Percentiles rank a stretch among this genome's conserved stretches.
phyloP scores from a whole-genome alignment of 2,113 vertebrate genomes.

The Daphoenositta chrysoptera region DNA sequence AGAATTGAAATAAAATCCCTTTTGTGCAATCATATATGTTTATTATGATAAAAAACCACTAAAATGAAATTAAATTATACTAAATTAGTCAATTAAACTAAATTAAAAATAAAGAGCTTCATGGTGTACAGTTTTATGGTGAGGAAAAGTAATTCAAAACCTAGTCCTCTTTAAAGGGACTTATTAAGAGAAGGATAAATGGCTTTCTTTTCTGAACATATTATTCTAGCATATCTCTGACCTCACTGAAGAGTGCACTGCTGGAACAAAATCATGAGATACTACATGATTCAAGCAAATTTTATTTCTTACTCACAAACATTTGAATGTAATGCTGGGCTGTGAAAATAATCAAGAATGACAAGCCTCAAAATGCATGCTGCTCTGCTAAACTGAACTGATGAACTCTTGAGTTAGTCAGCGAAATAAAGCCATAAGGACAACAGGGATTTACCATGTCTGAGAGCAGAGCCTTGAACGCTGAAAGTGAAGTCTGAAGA shows the following conservation, averaged over 20 bases:
- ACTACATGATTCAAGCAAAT: not conserved
- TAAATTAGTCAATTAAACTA: not conserved
- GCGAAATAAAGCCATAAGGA: not conserved
- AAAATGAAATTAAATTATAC: not conserved
- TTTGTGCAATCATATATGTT: not conserved
- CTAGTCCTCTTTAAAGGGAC: not conserved
- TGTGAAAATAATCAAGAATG: not conserved
- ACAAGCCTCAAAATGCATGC: not conserved
- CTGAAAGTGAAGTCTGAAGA: not conserved
- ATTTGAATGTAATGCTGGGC: not conserved
- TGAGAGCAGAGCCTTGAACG: accelerated
- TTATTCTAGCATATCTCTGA: not conserved
- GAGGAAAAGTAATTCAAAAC: not conserved
- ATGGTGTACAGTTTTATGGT: not conserved
- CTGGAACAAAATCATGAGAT: not conserved
- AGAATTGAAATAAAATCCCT: not conserved
- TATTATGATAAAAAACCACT: not conserved
- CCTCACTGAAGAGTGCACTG: not conserved
- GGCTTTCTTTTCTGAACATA: not conserved
- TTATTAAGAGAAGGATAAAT: not conserved
- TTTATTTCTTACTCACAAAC: not conserved
- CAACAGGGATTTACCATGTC: not conserved
- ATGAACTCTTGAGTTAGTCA: not conserved
- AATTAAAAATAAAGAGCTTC: not conserved
- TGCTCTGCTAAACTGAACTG: not conserved